These are phyloP conservation scores for Oxyruncus cristatus DNA, from an alignment of 2,113 vertebrate species.

Conservation along the genomic window DNA sequence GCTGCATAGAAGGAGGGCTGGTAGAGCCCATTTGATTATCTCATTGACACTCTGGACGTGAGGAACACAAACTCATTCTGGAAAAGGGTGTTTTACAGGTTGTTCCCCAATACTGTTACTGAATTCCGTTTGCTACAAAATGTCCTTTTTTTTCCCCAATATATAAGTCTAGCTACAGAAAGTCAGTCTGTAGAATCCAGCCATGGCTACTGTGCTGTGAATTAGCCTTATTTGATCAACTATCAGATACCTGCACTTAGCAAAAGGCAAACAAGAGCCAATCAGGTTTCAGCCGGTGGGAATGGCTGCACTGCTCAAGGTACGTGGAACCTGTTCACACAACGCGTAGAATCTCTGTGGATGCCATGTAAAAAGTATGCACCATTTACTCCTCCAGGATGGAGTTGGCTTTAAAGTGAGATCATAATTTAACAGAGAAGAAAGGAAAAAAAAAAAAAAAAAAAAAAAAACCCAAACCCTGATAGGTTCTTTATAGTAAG, in stretches of 20 bases:
- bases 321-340: conserved; percentile 30
- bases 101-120: conserved; percentile 70
- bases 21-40: conserved; percentile 37
- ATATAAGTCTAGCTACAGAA: conserved; percentile 71
- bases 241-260: conserved; percentile 72
- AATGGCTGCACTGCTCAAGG: conserved; percentile 42
- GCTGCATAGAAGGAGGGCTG: conserved; percentile 67
- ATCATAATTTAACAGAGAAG: conserved; percentile 60
- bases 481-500: conserved; percentile 70
- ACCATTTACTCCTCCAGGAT: conserved; percentile 65
- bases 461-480: background rate
- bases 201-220: conserved; percentile 67
- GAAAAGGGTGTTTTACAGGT: conserved; percentile 26
- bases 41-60: conserved; percentile 36
- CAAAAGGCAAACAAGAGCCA: conserved; percentile 74
- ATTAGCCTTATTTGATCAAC: conserved; percentile 73
- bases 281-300: conserved; percentile 52
- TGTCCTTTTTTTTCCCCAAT: conserved; percentile 57
- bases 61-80: conserved; percentile 52
- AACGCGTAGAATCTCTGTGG: conserved; percentile 10
- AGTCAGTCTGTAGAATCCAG: conserved; percentile 68
- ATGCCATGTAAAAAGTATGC: conserved; percentile 63
- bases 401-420: conserved; percentile 71
- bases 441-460: background rate
- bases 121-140: conserved; percentile 69